These are phyloP conservation scores for Drosophila mimetica DNA, from an alignment of 2,888 invertebrate genomes.

Conservation along the genomic window DNA sequence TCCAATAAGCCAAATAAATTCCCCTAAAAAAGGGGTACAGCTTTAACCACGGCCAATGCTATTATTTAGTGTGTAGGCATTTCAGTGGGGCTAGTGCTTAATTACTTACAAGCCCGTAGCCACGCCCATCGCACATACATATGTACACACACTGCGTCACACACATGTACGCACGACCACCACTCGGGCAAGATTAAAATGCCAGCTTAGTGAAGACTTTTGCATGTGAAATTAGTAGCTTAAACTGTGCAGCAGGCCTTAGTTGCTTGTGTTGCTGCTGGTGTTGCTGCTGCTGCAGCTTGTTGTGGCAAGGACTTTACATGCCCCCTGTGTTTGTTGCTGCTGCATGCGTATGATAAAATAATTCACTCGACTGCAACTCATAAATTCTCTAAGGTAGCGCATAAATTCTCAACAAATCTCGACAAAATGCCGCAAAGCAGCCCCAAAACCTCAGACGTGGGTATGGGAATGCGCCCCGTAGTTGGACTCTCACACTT, in stretches of 20 bases:
- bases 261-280: conserved; percentile 5
- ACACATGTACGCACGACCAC: conserved; percentile 25
- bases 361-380: conserved; percentile 81
- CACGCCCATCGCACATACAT: conserved; percentile 41
- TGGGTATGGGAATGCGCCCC: conserved; percentile 19
- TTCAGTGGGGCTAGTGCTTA: conserved; percentile 69
- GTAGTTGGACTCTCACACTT: conserved; percentile 20
- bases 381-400: conserved; percentile 80
- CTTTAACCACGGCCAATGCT: conserved; percentile 43
- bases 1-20: too few relatives aligned
- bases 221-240: conserved; percentile 80
- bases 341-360: conserved; percentile 80
- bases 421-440: conserved; percentile 79
- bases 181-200: conserved; percentile 77
- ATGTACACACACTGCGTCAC: neutral
- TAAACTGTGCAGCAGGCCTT: conserved; percentile 53
- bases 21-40: conserved; percentile 8
- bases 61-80: conserved; percentile 79
- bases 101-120: conserved; percentile 71
- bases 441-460: conserved; percentile 70
- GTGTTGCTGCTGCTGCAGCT: conserved; percentile 52
- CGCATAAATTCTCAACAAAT: conserved; percentile 79
- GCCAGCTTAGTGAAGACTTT: conserved; percentile 80
- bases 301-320: conserved; percentile 71
- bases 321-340: conserved; percentile 49